Conservation (phyloP, 2,113 vertebrate species). For the Oncorhynchus nerka region DNA sequence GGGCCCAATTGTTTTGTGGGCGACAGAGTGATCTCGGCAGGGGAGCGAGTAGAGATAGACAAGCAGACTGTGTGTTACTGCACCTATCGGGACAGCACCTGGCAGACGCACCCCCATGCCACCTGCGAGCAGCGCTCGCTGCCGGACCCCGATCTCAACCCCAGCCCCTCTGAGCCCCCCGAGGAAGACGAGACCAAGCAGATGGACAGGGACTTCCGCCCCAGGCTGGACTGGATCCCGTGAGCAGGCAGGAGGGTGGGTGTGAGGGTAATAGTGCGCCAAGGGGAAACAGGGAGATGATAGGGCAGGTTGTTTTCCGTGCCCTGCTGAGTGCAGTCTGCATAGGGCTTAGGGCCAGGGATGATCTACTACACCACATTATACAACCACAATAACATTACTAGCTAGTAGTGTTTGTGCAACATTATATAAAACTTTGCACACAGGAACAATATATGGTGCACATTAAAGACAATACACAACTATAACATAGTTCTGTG, state of each 20-base stretch:
- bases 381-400: background rate
- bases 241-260: slow-evolving; percentile 34
- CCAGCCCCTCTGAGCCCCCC: slow-evolving; percentile 33
- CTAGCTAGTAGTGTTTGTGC: background rate
- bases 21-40: slow-evolving; percentile 71
- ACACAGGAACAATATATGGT: too few relatives aligned
- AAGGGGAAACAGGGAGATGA: slow-evolving; percentile 12
- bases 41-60: slow-evolving; percentile 69
- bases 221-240: slow-evolving; percentile 67
- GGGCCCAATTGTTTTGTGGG: slow-evolving; percentile 79
- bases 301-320: slow-evolving; percentile 12
- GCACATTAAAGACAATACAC: too few relatives aligned
- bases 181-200: slow-evolving; percentile 29
- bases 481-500: too few relatives aligned
- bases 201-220: slow-evolving; percentile 30
- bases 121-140: slow-evolving; percentile 38
- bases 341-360: slow-evolving; percentile 8
- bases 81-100: slow-evolving; percentile 65
- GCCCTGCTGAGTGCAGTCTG: slow-evolving; percentile 35
- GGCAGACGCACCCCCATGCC: slow-evolving; percentile 70
- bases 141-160: slow-evolving; percentile 13
- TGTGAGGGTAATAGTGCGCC: background rate
- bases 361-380: slow-evolving; percentile 1
- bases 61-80: slow-evolving; percentile 72
- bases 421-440: too few relatives aligned